Base-by-base conservation (phyloP, 2,113 vertebrate species). In the Emydura subglobosa region DNA sequence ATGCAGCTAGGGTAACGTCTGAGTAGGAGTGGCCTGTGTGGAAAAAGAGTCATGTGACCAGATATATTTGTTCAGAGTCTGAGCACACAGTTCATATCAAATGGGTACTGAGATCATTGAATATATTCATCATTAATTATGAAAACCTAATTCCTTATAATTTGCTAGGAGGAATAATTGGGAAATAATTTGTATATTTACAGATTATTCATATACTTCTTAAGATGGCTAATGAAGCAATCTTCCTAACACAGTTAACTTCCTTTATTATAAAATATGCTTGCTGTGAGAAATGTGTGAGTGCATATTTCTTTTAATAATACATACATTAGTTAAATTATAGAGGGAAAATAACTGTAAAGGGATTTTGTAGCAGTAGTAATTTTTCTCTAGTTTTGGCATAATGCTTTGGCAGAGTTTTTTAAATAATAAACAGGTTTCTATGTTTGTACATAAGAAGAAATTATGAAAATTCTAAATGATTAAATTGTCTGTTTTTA, bases 311-410 rank as follows among this genome's bases (percentile, higher is more conserved):
- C 90, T 44, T 94, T n/a, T 49, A 76, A 16, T 82, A 79, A 79
- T 34, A 25, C 90, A 86, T 54, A 5, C 3, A 59, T 7, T 4
- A 85, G 31, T 42, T 80, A 65, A 74, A 34, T 65, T 80, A 34
- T 44, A 47, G 7, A 88, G 49, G 12, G 5, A 51, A 85, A 44
- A 76, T 6, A 86, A 65, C 16, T 29, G 29, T 2, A 50, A 31
- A 81, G 2, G 6, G 72, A 29, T 7, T 47, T 76, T 72, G 4
- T 44, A 59, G 82, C 13, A 68, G 24, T 3, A 72, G 31, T 1
- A 34, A 57, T 31, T 84, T 86, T 81, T 72, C 42, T 29, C 47
- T 44, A 78, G 1, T 0, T 0, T 61, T 85, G 34, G 13, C 6
- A 87, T 54, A 50, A 5, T 39, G 0, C 27, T 21, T 42, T 6